Evolutionary conservation across 2,888 invertebrate genomes (phyloP).

Genomic region (Allolobophora icterica): DNA sequence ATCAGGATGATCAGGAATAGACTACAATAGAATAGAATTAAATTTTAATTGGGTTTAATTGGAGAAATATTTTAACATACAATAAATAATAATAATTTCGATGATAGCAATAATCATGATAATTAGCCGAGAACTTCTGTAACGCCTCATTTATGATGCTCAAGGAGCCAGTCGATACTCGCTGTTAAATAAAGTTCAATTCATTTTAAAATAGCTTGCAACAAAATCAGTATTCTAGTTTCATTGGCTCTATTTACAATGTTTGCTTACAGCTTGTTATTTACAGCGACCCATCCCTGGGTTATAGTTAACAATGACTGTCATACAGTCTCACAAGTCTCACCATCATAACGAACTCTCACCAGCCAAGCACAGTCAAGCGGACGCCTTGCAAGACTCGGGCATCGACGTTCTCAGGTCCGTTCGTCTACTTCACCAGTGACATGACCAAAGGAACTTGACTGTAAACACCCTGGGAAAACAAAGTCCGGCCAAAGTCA

Average conservation of each 20-base stretch:
- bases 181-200: background rate
- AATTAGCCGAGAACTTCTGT: background rate
- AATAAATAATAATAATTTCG: constrained; percentile 33
- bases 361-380: too few species aligned
- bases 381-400: too few species aligned
- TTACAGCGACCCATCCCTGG: too few species aligned
- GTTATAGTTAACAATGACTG: background rate
- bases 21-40: background rate
- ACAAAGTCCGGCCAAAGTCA: too few species aligned
- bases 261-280: background rate
- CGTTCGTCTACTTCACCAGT: too few species aligned
- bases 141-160: background rate
- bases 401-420: too few species aligned
- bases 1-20: too few species aligned
- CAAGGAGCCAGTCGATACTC: background rate
- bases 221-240: background rate
- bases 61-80: background rate
- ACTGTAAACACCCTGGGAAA: too few species aligned
- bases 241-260: background rate
- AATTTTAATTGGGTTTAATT: background rate
- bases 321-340: too few species aligned
- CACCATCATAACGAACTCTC: too few species aligned
- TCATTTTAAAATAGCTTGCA: background rate
- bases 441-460: too few species aligned
- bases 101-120: constrained; percentile 19